Base-by-base conservation (phyloP, 2,888 invertebrate species). In the Euphydryas editha region DNA sequence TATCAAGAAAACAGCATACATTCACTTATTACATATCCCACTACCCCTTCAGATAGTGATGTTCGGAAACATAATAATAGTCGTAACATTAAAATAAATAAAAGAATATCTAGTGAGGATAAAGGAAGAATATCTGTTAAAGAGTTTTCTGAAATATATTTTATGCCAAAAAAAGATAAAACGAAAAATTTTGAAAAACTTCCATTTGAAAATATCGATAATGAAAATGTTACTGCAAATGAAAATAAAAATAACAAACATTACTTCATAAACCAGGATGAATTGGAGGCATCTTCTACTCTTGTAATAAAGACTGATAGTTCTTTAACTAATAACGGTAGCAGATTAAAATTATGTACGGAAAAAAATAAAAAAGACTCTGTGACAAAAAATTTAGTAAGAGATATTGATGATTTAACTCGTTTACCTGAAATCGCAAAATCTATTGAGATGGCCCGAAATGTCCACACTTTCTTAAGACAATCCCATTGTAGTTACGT, bases 21-120 rank as follows among this genome's bases (percentile, higher is more conserved):
- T 55, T 63, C 82, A 13, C 78, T 87, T 44, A 84, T 88, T 54
- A 88, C 87, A 10, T 87, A 89, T 71, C 85, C 88, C 62, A 77
- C 82, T 18, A 73, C 67, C 51, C 59, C 75, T 68, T 75, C 75
- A 24, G 74, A 76, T 17, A 81, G 67, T 69, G 73, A 73, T 66
- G 54, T 56, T 46, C 20, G 36, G 7, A 51, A 58, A 5, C 13
- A 39, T 56, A 60, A 59, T n/a, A 54, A 62, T 18, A 59, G 1
- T 42, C 51, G 20, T 65, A 57, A 55, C 21, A 62, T 6, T 36
- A 60, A 58, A 39, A 24, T 30, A 6, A 68, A 61, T 55, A 18
- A n/a, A 11, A 63, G 49, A 44, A 24, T 24, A 10, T 56, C 55
- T 36, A n/a, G 21, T 62, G 65, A 62, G 13, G 62, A 61, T 18